Evolutionary conservation across 2,113 vertebrate species (phyloP).

Genomic region (Cariama cristata): DNA sequence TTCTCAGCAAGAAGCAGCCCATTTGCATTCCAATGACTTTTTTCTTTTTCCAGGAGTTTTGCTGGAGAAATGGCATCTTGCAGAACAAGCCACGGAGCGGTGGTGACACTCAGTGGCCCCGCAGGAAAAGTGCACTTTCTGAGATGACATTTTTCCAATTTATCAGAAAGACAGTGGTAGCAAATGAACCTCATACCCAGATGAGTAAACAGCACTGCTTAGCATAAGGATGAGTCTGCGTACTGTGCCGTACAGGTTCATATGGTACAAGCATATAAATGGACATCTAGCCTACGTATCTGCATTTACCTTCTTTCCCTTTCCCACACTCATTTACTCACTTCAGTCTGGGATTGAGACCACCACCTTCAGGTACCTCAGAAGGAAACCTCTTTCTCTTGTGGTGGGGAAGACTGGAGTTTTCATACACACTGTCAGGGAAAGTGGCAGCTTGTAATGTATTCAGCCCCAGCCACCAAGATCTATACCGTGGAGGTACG

Average conservation of each 20-base stretch:
- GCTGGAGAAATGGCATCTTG: not conserved
- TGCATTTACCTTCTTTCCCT: not conserved
- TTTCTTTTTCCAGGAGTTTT: not conserved
- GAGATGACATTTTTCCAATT: not conserved
- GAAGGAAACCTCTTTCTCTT: not conserved
- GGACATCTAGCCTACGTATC: no score
- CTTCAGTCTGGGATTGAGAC: not conserved
- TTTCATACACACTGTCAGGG: not conserved
- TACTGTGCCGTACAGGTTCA: not conserved
- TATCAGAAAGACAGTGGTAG: not conserved
- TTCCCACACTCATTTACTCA: not conserved
- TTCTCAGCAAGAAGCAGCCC: not conserved
- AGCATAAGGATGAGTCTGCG: not conserved
- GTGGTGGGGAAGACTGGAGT: not conserved
- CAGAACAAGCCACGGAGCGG: not conserved
- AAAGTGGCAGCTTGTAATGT: not conserved
- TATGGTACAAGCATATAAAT: not conserved
- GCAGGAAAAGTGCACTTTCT: not conserved
- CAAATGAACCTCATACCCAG: not conserved
- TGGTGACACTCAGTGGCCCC: slow-evolving; percentile 35
- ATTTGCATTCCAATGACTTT: not conserved
- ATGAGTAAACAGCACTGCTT: not conserved
- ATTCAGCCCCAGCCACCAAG: not conserved
- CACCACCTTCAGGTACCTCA: not conserved
- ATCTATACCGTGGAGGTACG: not conserved